A percentile compares a stretch with the other conserved stretches of the same genome.
Conservation (phyloP, 2,888 invertebrate genomes). For the Hololepta plana region DNA sequence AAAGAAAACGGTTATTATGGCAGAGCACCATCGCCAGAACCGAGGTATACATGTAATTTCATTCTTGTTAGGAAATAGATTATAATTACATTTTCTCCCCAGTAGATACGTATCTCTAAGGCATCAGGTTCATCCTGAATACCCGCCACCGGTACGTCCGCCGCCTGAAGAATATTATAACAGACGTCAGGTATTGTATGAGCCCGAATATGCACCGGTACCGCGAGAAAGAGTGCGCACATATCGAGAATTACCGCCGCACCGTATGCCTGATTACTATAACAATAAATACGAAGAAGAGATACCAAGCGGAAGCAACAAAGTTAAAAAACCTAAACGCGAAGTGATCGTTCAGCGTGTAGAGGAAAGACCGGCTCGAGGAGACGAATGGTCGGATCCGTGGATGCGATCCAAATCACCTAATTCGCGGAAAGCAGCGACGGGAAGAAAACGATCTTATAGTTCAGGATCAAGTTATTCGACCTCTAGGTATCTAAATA, state of each 20-base stretch:
- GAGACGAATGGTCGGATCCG: slow-evolving; percentile 90
- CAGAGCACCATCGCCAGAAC: slow-evolving; percentile 24
- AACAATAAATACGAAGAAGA: slow-evolving; percentile 32
- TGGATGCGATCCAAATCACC: slow-evolving; percentile 73
- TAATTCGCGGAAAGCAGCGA: slow-evolving; percentile 34
- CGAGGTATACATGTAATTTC: slow-evolving; percentile 14
- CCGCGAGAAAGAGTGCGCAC: slow-evolving; percentile 25
- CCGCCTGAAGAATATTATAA: slow-evolving; percentile 21
- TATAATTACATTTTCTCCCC: neutral
- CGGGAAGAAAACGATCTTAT: slow-evolving; percentile 36
- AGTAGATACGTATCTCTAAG: slow-evolving; percentile 11
- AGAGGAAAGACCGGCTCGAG: slow-evolving; percentile 28
- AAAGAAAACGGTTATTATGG: slow-evolving; percentile 44
- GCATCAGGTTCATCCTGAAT: slow-evolving; percentile 20
- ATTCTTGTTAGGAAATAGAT: neutral
- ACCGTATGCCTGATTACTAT: slow-evolving; percentile 34
- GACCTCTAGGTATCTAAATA: too few species aligned
- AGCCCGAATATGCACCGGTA: slow-evolving; percentile 21
- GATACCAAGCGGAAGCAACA: slow-evolving; percentile 9
- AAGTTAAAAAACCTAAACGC: slow-evolving; percentile 35
- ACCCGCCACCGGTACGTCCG: slow-evolving; percentile 9
- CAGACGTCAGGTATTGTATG: slow-evolving; percentile 25
- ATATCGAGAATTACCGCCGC: slow-evolving; percentile 34
- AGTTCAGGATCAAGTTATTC: slow-evolving; percentile 55
- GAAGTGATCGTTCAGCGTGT: slow-evolving; percentile 65